phyloP scores from a whole-genome alignment of 1,140 invertebrate genomes.

The Drosophila athabasca region DNA sequence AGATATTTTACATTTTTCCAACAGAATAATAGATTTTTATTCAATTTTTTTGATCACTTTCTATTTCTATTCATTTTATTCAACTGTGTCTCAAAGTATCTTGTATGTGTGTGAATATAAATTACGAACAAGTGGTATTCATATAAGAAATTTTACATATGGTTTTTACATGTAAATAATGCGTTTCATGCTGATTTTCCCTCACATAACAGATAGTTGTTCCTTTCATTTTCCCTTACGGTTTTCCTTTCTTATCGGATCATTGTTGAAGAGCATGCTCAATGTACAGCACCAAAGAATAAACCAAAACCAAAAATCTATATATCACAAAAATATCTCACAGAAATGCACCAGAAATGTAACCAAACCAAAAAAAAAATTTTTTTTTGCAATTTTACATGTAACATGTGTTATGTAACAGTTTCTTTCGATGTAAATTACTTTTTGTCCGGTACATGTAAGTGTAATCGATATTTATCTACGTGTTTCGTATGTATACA shows the following conservation, averaged over 20 bases:
- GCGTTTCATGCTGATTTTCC: conserved; percentile 37
- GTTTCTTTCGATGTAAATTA: conserved; percentile 58
- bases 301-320: conserved; percentile 6
- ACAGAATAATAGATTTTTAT: conserved; percentile 18
- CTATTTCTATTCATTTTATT: conserved; percentile 37
- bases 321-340: conserved; percentile 19
- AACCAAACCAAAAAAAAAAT: conserved; percentile 13
- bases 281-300: conserved; percentile 60
- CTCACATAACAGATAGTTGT: conserved; percentile 28
- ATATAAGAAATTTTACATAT: conserved; percentile 44
- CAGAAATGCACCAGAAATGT: conserved; percentile 59
- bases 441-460: conserved; percentile 19
- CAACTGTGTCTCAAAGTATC: conserved; percentile 83
- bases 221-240: conserved; percentile 19
- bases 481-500: conserved; percentile 56
- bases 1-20: background rate
- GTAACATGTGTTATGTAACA: conserved; percentile 55
- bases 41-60: conserved; percentile 28
- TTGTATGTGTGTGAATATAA: conserved; percentile 84
- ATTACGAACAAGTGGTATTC: conserved; percentile 59
- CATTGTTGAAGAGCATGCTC: conserved; percentile 67
- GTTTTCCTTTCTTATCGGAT: conserved; percentile 22
- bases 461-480: conserved; percentile 66
- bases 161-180: conserved; percentile 64
- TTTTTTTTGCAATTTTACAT: conserved; percentile 66